Evolutionary conservation across 2,888 invertebrate genomes (phyloP), one percentile per base, ranked within the genome.

Genomic region (Amphiduros pacificus): DNA sequence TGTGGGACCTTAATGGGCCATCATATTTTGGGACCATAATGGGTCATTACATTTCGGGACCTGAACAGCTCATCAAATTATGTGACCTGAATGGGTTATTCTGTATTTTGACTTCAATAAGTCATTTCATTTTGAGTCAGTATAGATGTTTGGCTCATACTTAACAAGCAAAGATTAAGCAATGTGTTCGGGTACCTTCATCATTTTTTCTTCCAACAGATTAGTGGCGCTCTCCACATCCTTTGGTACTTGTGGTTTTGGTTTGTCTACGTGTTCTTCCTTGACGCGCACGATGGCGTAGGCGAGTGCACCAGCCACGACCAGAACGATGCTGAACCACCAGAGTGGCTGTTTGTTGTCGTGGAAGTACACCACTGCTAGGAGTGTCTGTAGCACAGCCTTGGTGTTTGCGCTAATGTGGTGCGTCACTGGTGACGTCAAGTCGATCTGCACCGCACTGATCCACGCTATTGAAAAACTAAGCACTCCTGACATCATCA

Each of bases 371-470:
- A 77, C 48, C 3, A 82, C 79, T 5, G 81, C 82, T 3, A 82
- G 62, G 2, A 82, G 59, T 3, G 82, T 82, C 70, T 81, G 82
- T 32, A 77, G 61, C 2, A 82, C 75, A 0, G 82, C 78, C 63
- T 81, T 81, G 24, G 78, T 74, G 63, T 79, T 82, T 57, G 79
- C 78, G 65, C 80, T 80, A 48, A 82, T 74, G 64, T 81, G 78
- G 65, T 82, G 82, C 0, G 81, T 77, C 4, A 80, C 71, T 0
- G 82, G 81, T 0, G 81, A 81, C 0, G 82, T 82, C 48, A 78
- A 73, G 55, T 79, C 74, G 24, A 82, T 81, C 70, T 81, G 81
- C 24, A 79, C 60, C 22, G 77, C 77, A 65, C 80, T 78, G 9
- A 77, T 76, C 79, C 80, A 79, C 1, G 78, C 79, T 29, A 82